A percentile compares a stretch with the other conserved stretches of the same genome.
phyloP scores from a whole-genome alignment of 2,888 invertebrate genomes.

The Eupithecia insigniata region DNA sequence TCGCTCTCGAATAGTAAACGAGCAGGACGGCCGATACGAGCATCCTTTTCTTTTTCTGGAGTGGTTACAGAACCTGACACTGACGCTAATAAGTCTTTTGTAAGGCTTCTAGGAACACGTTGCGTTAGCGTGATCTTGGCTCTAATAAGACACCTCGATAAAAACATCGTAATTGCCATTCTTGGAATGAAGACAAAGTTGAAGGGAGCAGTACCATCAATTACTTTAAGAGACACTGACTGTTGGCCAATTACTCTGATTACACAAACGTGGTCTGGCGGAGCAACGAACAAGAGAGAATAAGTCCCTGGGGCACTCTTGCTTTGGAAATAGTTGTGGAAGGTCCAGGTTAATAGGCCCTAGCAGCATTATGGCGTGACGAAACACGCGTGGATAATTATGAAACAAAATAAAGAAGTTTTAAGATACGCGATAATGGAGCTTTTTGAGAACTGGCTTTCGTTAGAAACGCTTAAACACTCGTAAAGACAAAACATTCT shows the following conservation, averaged over 20 bases:
- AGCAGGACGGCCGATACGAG: conserved; percentile 55
- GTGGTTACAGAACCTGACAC: conserved; percentile 69
- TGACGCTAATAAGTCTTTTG: conserved; percentile 66
- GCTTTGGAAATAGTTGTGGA: conserved; percentile 40
- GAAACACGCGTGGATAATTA: conserved; percentile 42
- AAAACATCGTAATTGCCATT: conserved; percentile 52
- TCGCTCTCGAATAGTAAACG: conserved; percentile 77
- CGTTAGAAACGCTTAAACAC: conserved; percentile 42
- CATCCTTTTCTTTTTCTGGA: conserved; percentile 56
- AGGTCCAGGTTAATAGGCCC: conserved; percentile 44
- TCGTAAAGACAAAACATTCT: conserved; percentile 45
- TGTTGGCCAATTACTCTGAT: conserved; percentile 39
- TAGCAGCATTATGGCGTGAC: conserved; percentile 38
- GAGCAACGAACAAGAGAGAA: conserved; percentile 21
- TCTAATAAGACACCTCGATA: conserved; percentile 62
- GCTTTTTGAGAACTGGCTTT: conserved; percentile 30
- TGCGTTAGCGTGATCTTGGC: conserved; percentile 58
- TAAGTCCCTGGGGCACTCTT: conserved; percentile 27
- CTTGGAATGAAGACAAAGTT: conserved; percentile 56
- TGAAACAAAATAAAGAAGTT: conserved; percentile 30
- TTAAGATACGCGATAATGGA: conserved; percentile 26
- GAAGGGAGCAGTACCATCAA: conserved; percentile 39
- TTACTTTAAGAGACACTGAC: conserved; percentile 41
- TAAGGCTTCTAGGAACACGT: conserved; percentile 71
- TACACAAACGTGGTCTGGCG: conserved; percentile 22